Percentiles rank a stretch among this genome's conserved stretches.
Conservation (phyloP, 1,140 invertebrate species). For the Akabosia matsudoensis region DNA sequence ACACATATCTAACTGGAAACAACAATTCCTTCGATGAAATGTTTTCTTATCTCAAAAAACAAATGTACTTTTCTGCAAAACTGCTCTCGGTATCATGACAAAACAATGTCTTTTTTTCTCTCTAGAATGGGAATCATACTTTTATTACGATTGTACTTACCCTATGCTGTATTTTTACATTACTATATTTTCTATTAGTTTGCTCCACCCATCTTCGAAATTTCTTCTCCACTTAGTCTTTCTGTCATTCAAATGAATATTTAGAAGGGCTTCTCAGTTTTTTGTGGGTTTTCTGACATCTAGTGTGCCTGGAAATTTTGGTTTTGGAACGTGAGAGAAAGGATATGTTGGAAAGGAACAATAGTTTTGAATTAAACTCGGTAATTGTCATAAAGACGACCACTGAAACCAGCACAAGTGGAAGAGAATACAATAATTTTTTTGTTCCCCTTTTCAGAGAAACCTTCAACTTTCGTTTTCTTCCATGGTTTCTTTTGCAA, state of each 20-base stretch:
- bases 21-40: background rate
- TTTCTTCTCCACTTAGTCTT: no score
- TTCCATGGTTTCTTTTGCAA: background rate
- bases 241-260: no score
- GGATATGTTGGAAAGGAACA: background rate
- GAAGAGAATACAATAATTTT: background rate
- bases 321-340: no score
- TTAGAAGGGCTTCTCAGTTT: no score
- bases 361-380: background rate
- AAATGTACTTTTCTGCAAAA: no score
- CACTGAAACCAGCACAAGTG: background rate
- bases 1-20: background rate
- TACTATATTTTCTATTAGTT: no score
- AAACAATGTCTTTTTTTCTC: background rate
- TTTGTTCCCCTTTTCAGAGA: background rate
- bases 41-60: background rate
- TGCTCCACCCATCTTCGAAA: no score
- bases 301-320: no score
- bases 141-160: background rate
- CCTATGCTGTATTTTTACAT: no score
- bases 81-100: background rate
- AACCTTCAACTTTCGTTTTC: background rate
- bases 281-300: no score
- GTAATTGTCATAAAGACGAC: no score
- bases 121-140: background rate